Conservation (phyloP, 92 coral and sea anemone genomes). For the Pocillopora meandrina region DNA sequence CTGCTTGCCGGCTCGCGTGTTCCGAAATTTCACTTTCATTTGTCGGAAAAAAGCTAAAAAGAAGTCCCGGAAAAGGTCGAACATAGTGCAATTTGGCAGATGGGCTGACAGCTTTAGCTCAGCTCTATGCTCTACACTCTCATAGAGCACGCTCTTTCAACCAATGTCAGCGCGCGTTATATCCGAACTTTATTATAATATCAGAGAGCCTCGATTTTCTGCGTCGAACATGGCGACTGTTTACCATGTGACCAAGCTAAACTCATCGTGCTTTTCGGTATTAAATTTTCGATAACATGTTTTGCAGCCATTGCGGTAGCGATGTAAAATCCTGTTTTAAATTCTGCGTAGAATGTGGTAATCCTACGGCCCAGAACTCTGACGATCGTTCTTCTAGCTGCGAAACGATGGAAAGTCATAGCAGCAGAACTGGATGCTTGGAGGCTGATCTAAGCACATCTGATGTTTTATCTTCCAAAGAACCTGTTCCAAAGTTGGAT, state of each 20-base stretch:
- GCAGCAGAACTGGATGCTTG: constrained; percentile 9
- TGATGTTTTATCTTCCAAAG: constrained; percentile 11
- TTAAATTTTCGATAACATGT: neutral
- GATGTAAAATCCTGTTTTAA: constrained; percentile 15
- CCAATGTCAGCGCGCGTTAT: no score
- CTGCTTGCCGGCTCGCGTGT: no score
- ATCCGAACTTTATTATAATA: neutral
- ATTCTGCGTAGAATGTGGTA: constrained; percentile 43
- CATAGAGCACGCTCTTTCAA: no score
- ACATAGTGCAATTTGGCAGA: no score
- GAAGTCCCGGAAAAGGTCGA: no score
- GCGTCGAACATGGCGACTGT: constrained; percentile 15
- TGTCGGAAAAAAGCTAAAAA: no score
- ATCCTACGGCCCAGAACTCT: constrained; percentile 9
- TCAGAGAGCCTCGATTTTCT: constrained; percentile 10
- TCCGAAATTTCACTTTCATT: no score
- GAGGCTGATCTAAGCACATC: neutral
- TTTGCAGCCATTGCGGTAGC: constrained; percentile 35
- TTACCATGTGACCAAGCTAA: neutral
- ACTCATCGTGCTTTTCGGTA: neutral
- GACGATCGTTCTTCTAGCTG: constrained; percentile 23
- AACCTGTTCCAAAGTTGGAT: constrained; percentile 36
- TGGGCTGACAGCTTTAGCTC: no score
- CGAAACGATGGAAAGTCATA: constrained; percentile 2
- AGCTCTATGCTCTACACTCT: no score